Conservation (phyloP, 2,113 vertebrate genomes). For the Mesoclemmys tuberculata region DNA sequence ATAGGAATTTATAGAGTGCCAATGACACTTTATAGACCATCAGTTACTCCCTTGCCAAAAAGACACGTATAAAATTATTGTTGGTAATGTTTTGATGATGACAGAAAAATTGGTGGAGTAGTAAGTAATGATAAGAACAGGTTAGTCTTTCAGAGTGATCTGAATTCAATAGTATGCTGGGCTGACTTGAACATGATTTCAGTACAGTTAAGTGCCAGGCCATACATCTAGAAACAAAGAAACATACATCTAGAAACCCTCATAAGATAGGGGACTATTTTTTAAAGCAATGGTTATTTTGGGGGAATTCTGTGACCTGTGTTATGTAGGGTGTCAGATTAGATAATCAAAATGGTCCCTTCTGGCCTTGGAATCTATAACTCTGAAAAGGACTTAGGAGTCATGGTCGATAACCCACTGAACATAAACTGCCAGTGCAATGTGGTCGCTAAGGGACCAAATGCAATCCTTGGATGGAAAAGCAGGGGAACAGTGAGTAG, state of each 20-base stretch:
- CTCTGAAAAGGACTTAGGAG: neutral
- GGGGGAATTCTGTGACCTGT: neutral
- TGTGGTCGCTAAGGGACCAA: neutral
- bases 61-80: neutral
- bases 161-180: neutral
- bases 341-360: neutral
- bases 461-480: neutral
- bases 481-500: neutral
- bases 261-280: neutral
- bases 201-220: neutral
- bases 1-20: neutral
- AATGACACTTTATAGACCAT: neutral
- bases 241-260: neutral
- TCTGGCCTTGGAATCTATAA: neutral
- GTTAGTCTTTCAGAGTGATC: neutral
- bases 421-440: neutral
- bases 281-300: neutral
- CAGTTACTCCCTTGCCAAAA: neutral
- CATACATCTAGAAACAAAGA: constrained; percentile 14
- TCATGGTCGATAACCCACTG: neutral
- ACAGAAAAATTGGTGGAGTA: neutral
- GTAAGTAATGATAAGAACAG: neutral
- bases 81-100: neutral
- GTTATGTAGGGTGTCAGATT: too few species aligned
- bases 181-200: neutral